A percentile compares a stretch with the other conserved stretches of the same genome.
Conservation (phyloP, 2,113 vertebrate species). For the Phyllostomus hastatus region DNA sequence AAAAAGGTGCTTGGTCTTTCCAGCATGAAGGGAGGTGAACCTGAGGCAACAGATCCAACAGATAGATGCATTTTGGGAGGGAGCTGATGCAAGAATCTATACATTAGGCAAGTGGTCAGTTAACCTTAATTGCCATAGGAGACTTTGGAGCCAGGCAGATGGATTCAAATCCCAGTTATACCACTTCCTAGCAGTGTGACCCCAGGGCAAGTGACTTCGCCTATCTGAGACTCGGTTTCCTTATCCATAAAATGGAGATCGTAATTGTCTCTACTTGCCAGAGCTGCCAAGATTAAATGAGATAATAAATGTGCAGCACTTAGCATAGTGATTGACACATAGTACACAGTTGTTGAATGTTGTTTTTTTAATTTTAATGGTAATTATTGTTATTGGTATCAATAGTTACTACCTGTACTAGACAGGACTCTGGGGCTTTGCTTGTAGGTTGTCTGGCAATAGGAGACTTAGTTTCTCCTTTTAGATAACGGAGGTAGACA, state of each 20-base stretch:
- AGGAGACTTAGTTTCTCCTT: slow-evolving; percentile 13
- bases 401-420: not conserved
- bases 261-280: slow-evolving; percentile 25
- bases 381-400: not conserved
- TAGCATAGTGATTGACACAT: not conserved
- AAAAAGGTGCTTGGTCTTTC: not conserved
- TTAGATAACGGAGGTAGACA: not conserved
- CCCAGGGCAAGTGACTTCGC: not conserved
- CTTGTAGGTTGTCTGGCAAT: slow-evolving; percentile 15
- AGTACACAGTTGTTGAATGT: not conserved
- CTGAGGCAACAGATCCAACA: not conserved
- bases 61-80: not conserved
- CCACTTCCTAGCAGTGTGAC: not conserved
- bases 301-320: not conserved
- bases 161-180: not conserved
- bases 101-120: not conserved
- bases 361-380: not conserved
- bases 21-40: not conserved
- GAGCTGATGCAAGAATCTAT: not conserved
- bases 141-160: not conserved
- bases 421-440: not conserved
- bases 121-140: not conserved
- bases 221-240: slow-evolving; percentile 19
- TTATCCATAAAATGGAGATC: not conserved
- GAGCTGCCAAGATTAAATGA: not conserved